Conservation (phyloP, 2,797 vertebrate genomes). For the Pseudopleuronectes americanus region DNA sequence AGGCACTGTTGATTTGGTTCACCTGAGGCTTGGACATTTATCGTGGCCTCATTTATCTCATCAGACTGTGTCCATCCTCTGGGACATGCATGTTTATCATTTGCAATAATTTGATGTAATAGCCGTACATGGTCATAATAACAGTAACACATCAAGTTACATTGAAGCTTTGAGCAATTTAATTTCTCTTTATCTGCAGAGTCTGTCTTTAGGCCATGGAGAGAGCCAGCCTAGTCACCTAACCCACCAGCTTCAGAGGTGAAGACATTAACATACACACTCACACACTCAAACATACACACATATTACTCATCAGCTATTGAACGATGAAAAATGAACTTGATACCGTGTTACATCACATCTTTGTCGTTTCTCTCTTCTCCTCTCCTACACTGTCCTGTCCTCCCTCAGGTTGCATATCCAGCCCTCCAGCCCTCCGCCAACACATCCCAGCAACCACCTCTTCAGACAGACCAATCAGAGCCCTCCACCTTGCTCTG, state of each 20-base stretch:
- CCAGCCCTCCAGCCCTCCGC: slow-evolving; percentile 97
- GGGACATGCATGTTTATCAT: neutral
- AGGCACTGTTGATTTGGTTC: no score
- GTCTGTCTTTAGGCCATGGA: slow-evolving; percentile 89
- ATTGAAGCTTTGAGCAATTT: neutral
- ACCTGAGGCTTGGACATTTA: no score
- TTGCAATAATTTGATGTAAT: neutral
- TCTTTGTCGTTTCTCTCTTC: slow-evolving; percentile 56
- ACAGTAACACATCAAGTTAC: neutral
- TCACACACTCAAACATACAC: neutral
- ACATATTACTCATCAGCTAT: slow-evolving; percentile 56
- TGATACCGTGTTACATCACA: slow-evolving; percentile 68
- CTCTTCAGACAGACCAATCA: slow-evolving; percentile 95
- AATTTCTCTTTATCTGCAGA: slow-evolving; percentile 83
- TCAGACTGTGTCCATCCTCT: no score
- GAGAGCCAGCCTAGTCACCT: slow-evolving; percentile 98
- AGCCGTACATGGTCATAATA: neutral
- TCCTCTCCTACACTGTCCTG: slow-evolving; percentile 55
- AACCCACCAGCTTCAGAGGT: slow-evolving; percentile 99
- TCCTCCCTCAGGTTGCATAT: slow-evolving; percentile 90
- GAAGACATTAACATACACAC: slow-evolving; percentile 42
- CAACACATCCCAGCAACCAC: slow-evolving; percentile 97
- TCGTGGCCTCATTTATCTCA: no score
- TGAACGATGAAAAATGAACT: slow-evolving; percentile 49
- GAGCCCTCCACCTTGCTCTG: slow-evolving; percentile 91